phyloP scores from a whole-genome alignment of 2,888 invertebrate genomes.

The Sceliomorpha sp. region DNA sequence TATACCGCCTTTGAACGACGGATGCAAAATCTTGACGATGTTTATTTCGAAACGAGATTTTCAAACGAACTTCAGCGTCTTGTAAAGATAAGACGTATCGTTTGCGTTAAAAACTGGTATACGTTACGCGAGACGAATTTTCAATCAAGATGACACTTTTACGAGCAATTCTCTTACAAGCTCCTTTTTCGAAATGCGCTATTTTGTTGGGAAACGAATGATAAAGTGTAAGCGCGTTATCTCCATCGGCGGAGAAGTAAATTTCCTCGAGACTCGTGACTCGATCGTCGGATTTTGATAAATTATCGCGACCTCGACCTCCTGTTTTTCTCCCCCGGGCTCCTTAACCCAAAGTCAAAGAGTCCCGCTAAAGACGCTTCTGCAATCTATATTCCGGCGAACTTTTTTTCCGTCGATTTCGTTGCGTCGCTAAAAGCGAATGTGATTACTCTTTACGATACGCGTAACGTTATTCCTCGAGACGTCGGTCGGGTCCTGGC shows the following conservation, averaged over 20 bases:
- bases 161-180: background rate
- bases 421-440: too few species aligned
- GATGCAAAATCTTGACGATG: slow-evolving; percentile 22
- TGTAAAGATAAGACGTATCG: slow-evolving; percentile 28
- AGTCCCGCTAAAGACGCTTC: too few species aligned
- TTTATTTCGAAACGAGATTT: background rate
- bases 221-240: too few species aligned
- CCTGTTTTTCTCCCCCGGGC: slow-evolving; percentile 22
- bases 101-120: slow-evolving; percentile 17
- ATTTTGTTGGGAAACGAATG: too few species aligned
- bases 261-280: slow-evolving; percentile 15
- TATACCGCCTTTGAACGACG: slow-evolving; percentile 1
- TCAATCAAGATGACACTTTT: slow-evolving; percentile 17
- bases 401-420: too few species aligned
- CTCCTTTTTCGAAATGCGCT: background rate
- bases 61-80: slow-evolving; percentile 25
- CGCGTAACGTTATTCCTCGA: too few species aligned
- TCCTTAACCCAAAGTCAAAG: background rate
- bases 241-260: too few species aligned
- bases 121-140: background rate
- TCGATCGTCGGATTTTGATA: slow-evolving; percentile 66
- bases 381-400: too few species aligned
- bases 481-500: too few species aligned
- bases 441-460: too few species aligned
- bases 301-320: slow-evolving; percentile 59